These are phyloP conservation scores for Ochotona curzoniae DNA, from an alignment of 2,113 vertebrate species.

Conservation along the genomic window DNA sequence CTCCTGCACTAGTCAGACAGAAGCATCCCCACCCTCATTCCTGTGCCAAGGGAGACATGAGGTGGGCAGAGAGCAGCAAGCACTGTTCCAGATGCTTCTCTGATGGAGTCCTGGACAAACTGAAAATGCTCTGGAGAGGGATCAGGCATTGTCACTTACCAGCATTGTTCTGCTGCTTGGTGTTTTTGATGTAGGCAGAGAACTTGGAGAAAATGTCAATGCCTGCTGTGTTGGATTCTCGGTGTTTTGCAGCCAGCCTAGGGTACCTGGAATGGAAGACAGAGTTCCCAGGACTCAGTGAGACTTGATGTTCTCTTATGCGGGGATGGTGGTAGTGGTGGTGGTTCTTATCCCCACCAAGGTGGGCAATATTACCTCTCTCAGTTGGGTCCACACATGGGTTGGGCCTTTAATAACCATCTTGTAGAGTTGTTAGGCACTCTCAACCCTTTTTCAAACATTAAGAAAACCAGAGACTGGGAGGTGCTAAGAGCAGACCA, in stretches of 20 bases:
- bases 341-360: fast-evolving
- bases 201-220: conserved; percentile 97
- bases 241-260: conserved; percentile 92
- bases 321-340: not conserved
- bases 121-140: not conserved
- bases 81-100: not conserved
- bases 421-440: too few relatives aligned
- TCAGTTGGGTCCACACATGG: not conserved
- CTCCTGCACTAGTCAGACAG: not conserved
- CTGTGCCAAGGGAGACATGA: fast-evolving
- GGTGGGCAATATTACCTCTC: not conserved
- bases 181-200: conserved; percentile 97
- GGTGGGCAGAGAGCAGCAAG: not conserved
- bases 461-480: not conserved
- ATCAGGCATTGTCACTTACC: conserved; percentile 84
- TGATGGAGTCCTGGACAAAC: not conserved
- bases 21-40: not conserved
- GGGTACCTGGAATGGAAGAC: conserved; percentile 91
- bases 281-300: not conserved
- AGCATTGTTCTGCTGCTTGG: conserved; percentile 90
- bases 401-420: not conserved
- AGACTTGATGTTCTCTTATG: not conserved
- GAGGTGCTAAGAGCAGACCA: not conserved
- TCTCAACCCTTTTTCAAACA: not conserved
- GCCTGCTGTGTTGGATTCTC: conserved; percentile 94